Evolutionary conservation across 1,140 invertebrate genomes (phyloP), one percentile per base, ranked within the genome.

Genomic region (Diabrotica undecimpunctata): DNA sequence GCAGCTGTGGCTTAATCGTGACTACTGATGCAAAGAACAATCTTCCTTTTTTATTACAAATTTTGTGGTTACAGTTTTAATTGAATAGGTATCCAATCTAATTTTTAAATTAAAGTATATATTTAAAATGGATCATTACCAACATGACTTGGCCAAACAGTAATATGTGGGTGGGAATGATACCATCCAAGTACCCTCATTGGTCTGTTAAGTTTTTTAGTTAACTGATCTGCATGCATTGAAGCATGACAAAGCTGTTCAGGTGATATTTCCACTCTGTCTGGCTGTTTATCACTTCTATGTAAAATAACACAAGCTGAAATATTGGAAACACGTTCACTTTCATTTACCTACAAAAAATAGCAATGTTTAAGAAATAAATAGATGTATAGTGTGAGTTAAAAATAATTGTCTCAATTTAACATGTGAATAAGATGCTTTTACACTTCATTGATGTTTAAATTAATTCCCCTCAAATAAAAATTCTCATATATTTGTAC

Each of bases 131-230:
- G 25, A 25, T 25, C 25, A 25, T 25, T 25, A 25, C 90, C 91
- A 74, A 95, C 89, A 81, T 91, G 90, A 60, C 92, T 94, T 37
- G 93, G 93, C 86, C 88, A 93, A 11, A 95, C 92, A 61, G 93
- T 95, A 50, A 95, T 95, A 73, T 95, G 92, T 35, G 93, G 93
- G 81, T 95, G 93, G 7, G 93, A 95, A 79, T 95, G 93, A 76
- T 95, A 95, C 93, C 93, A 95, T 13, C 93, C 93, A 60, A 95
- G 80, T 51, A 95, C 91, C 72, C 90, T 81, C 73, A 95, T 83
- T 14, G 87, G 86, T 56, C 82, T 79, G 2, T 83, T 78, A 54
- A 88, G 81, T 77, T 84, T 79, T 8, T 79, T 68, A 36, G 84
- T 81, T 59, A 91, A 78, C 69, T 84, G 81, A 75, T 88, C 91